Evolutionary conservation across 1,140 invertebrate species (phyloP).

Genomic region (Rhagoletis zephyria): DNA sequence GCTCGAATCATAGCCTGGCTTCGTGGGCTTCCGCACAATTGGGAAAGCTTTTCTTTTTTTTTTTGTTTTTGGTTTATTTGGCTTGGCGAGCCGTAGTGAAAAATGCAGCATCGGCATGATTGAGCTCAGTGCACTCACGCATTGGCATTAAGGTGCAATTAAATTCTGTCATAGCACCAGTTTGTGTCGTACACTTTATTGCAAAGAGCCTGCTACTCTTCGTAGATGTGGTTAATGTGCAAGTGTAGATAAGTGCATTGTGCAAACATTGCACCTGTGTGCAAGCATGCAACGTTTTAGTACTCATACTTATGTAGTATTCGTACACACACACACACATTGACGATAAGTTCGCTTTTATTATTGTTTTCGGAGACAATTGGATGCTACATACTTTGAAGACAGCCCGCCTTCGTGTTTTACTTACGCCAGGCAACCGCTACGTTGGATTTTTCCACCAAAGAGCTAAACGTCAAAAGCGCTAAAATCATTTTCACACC

Average conservation of each 20-base stretch:
- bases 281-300: neutral
- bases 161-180: neutral
- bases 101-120: neutral
- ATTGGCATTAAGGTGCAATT: constrained; percentile 40
- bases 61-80: neutral
- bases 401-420: neutral
- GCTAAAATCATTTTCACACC: neutral
- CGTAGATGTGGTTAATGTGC: neutral
- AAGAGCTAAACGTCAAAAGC: neutral
- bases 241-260: constrained; percentile 10
- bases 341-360: neutral
- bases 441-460: neutral
- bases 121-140: neutral
- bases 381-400: neutral
- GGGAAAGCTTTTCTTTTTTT: neutral
- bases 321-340: neutral
- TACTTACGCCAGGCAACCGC: neutral
- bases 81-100: neutral
- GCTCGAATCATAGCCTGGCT: neutral
- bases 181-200: constrained; percentile 27
- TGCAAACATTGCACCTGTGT: constrained; percentile 8
- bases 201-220: neutral
- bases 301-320: neutral
- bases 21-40: constrained; percentile 20
- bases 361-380: neutral